A percentile compares a stretch with the other conserved stretches of the same genome.
phyloP scores from a whole-genome alignment of 2,797 vertebrate genomes.

The Darevskia nairensis region DNA sequence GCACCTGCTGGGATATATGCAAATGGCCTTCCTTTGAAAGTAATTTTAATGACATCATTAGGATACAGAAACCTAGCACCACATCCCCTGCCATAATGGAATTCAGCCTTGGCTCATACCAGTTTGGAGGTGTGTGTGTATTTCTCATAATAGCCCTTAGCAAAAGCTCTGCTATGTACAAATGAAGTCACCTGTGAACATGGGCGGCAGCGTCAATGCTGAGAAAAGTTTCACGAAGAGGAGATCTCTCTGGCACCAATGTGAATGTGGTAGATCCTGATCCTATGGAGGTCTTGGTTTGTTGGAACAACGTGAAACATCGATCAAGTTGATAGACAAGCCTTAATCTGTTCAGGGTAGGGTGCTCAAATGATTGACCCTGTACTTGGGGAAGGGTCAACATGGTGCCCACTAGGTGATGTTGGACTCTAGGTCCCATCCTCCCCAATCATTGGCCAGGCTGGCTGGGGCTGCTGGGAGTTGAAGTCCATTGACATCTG shows the following conservation, averaged over 20 bases:
- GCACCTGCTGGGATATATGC: too few species aligned
- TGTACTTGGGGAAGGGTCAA: too few species aligned
- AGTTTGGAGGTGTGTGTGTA: neutral
- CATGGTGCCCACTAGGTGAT: too few species aligned
- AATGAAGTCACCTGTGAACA: neutral
- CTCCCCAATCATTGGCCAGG: too few species aligned
- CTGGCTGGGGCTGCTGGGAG: too few species aligned
- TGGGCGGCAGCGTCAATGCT: neutral
- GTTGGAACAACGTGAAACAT: neutral
- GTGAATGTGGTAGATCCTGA: neutral
- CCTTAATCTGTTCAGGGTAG: neutral
- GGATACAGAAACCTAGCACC: neutral
- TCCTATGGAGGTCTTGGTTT: neutral
- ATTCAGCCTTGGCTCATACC: neutral
- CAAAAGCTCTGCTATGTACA: neutral
- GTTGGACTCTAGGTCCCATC: too few species aligned
- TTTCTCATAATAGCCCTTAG: too few species aligned
- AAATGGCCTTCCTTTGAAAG: too few species aligned
- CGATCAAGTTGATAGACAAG: neutral
- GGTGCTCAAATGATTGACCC: neutral
- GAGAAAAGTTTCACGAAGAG: neutral
- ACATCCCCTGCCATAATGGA: neutral
- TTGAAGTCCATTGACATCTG: too few species aligned
- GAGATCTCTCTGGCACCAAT: too few species aligned
- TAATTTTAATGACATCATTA: neutral